These are phyloP conservation scores for Nesospiza acunhae DNA, from an alignment of 2,113 vertebrate species.

Conservation along the genomic window DNA sequence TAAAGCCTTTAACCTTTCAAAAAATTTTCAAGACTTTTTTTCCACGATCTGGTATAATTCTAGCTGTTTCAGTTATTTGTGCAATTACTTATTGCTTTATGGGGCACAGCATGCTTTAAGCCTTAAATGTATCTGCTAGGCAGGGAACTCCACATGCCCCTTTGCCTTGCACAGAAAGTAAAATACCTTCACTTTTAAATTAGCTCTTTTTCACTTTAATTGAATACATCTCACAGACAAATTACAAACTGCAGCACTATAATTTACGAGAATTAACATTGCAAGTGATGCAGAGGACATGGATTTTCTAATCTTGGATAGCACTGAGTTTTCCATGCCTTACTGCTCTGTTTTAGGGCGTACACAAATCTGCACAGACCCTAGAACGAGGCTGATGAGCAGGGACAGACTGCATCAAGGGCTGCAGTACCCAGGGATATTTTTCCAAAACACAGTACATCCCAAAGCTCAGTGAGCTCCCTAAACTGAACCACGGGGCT, in stretches of 20 bases:
- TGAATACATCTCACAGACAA: slow-evolving; percentile 28
- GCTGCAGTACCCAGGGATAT: background rate
- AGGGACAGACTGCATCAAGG: background rate
- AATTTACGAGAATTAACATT: slow-evolving; percentile 11
- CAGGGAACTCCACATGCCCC: background rate
- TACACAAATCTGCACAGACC: background rate
- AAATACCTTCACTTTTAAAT: slow-evolving; percentile 28
- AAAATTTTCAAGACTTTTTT: background rate
- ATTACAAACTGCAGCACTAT: slow-evolving; percentile 8
- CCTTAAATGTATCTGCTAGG: background rate
- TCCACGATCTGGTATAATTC: background rate
- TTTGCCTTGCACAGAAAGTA: background rate
- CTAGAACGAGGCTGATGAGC: background rate
- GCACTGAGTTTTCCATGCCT: background rate
- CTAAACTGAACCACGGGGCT: rapidly evolving
- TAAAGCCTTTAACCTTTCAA: background rate
- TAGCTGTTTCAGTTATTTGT: background rate
- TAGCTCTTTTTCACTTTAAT: slow-evolving; percentile 40
- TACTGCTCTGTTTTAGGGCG: background rate
- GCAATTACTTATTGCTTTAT: slow-evolving; percentile 13
- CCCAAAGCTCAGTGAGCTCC: rapidly evolving
- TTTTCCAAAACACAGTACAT: background rate
- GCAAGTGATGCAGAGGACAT: background rate
- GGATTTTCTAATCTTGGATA: background rate
- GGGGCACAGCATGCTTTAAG: slow-evolving; percentile 36